Base-by-base conservation (phyloP, 2,797 vertebrate genomes). In the Antennarius maculatus region DNA sequence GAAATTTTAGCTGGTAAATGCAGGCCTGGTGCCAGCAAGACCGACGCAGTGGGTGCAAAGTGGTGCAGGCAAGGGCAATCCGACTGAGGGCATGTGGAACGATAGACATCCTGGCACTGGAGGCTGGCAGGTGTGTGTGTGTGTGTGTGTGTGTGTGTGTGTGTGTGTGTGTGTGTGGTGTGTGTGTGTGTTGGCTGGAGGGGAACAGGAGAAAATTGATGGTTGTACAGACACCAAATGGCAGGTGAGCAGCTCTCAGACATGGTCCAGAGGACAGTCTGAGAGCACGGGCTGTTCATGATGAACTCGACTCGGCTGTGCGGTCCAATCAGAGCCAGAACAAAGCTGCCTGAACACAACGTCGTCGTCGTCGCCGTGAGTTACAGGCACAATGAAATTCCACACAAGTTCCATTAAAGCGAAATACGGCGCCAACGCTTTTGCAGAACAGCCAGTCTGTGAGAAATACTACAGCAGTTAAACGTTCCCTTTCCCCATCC, bases 1-100 rank as follows among this genome's bases (percentile, higher is more conserved):
- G 57, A 82, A 81, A 77, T 69, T 79, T 65, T 75, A 64, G 80
- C 84, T 86, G 84, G 83, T 79, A 77, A 71, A 76, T 58, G 49
- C 56, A 43, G 50, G 53, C 60, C 69, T 50, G 72, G 74, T 74
- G 84, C 71, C 76, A 72, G 76, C 82, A 74, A 76, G 66, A 78
- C 77, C 62, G 82, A 82, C 86, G 63, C 74, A 27, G 71, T 55
- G 74, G 70, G 77, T 42, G 61, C 73, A 54, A 70, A 76, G 69
- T 4, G 29, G 60, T 23, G 72, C 61, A 59, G 79, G 76, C 66
- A 79, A 74, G 62, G 81, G 74, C 70, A 69, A 71, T 60, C 62
- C 74, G 76, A 80, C 76, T 59, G 61, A 76, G 83, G 79, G 76
- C 80, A 82, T 67, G 71, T 65, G 64, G 77, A 71, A 76, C 76